A percentile compares a stretch with the other conserved stretches of the same genome.
Evolutionary conservation across 1,140 invertebrate genomes (phyloP).

Genomic region (Bombyx mandarina): DNA sequence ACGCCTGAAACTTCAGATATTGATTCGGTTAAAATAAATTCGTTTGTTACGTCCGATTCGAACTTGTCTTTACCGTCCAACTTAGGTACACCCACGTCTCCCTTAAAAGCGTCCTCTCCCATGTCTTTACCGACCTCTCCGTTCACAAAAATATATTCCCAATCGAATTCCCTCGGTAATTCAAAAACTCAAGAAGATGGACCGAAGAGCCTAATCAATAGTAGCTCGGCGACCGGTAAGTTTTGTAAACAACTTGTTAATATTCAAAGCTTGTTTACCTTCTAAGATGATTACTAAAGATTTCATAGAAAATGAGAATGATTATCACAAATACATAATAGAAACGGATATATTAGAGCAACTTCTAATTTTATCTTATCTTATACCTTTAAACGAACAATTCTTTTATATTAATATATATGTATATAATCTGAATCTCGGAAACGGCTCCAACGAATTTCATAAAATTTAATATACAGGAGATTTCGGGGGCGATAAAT

Average conservation of each 20-base stretch:
- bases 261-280: no score
- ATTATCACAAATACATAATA: no score
- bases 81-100: conserved; percentile 53
- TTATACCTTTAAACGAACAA: no score
- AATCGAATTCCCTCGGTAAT: conserved; percentile 29
- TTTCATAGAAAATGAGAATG: no score
- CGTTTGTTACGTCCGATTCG: conserved; percentile 42
- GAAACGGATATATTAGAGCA: no score
- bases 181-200: conserved; percentile 20
- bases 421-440: no score
- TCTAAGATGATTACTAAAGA: no score
- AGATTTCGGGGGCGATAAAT: no score
- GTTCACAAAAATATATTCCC: conserved; percentile 29
- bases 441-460: no score
- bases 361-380: no score
- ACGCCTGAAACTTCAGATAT: conserved; percentile 33
- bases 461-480: no score
- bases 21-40: conserved; percentile 23
- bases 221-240: conserved; percentile 60
- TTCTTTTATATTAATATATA: no score
- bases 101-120: conserved; percentile 43
- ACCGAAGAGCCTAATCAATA: conserved; percentile 27
- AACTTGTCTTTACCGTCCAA: conserved; percentile 52
- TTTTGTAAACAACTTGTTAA: conserved; percentile 2
- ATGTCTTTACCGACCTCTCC: conserved; percentile 50